Conservation (phyloP, 2,113 vertebrate genomes). For the Leuciscus idus region DNA sequence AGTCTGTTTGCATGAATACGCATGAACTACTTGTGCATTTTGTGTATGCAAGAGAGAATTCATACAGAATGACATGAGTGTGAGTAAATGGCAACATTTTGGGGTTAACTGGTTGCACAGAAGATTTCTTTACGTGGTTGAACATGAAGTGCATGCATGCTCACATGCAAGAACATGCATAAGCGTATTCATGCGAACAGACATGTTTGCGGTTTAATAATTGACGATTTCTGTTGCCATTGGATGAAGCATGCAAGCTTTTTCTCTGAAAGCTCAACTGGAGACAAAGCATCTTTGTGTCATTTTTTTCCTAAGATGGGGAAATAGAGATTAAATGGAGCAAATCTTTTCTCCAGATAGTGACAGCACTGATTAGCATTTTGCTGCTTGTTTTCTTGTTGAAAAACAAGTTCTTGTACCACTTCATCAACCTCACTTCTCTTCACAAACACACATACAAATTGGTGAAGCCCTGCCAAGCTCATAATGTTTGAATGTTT, state of each 20-base stretch:
- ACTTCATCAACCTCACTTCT: conserved; percentile 34
- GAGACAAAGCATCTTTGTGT: conserved; percentile 43
- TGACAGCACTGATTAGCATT: conserved; percentile 59
- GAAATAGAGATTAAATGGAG: conserved; percentile 50
- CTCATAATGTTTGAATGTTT: conserved; percentile 22
- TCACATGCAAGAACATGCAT: background rate
- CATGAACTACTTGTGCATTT: background rate
- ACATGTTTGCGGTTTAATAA: conserved; percentile 22
- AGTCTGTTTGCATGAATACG: too few relatives aligned
- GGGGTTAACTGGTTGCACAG: background rate
- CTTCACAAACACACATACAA: conserved; percentile 5
- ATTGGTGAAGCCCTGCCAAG: conserved; percentile 36
- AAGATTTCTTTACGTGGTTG: too few relatives aligned
- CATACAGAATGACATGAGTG: background rate
- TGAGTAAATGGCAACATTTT: background rate
- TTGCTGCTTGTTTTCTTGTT: conserved; percentile 32
- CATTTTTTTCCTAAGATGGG: conserved; percentile 13
- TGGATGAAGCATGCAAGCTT: background rate
- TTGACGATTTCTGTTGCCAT: conserved; percentile 26
- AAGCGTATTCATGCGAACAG: background rate
- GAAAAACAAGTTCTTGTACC: conserved; percentile 34
- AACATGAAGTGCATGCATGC: background rate
- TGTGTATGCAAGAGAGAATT: background rate
- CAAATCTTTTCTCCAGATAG: conserved; percentile 31
- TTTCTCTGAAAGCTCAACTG: conserved; percentile 42